These are phyloP conservation scores for Micoletzkya japonica DNA, from an alignment of 2,888 invertebrate species.

Conservation along the genomic window DNA sequence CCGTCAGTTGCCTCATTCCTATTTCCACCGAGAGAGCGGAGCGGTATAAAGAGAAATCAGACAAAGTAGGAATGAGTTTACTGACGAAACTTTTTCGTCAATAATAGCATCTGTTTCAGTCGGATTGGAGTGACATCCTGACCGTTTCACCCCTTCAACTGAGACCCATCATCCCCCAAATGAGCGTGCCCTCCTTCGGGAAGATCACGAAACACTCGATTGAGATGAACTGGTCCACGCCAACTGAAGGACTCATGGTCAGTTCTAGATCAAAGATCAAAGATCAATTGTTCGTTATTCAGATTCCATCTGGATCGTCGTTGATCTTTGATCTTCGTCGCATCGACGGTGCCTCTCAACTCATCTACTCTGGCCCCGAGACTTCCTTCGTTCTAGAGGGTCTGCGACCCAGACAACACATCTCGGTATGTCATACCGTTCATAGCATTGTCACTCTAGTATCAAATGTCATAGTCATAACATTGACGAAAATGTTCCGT, in stretches of 20 bases:
- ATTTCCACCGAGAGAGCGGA: no score
- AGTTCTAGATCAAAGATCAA: background rate
- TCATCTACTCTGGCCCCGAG: conserved; percentile 35
- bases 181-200: conserved; percentile 32
- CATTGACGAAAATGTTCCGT: no score
- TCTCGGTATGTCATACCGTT: conserved; percentile 32
- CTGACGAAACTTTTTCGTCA: background rate
- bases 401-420: conserved; percentile 29
- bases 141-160: conserved; percentile 10
- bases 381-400: conserved; percentile 24
- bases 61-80: no score
- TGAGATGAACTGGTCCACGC: conserved; percentile 32
- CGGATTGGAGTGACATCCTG: conserved; percentile 32
- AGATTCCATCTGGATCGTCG: conserved; percentile 26
- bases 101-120: conserved; percentile 4
- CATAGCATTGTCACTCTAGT: no score
- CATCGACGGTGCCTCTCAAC: conserved; percentile 25
- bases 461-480: no score
- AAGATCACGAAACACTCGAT: conserved; percentile 35
- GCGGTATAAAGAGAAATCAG: no score
- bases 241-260: background rate
- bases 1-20: no score
- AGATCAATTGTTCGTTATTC: background rate
- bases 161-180: conserved; percentile 28
- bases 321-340: conserved; percentile 32